These are phyloP conservation scores for Sclerurus mexicanus DNA, from an alignment of 2,113 vertebrate species.

Conservation along the genomic window DNA sequence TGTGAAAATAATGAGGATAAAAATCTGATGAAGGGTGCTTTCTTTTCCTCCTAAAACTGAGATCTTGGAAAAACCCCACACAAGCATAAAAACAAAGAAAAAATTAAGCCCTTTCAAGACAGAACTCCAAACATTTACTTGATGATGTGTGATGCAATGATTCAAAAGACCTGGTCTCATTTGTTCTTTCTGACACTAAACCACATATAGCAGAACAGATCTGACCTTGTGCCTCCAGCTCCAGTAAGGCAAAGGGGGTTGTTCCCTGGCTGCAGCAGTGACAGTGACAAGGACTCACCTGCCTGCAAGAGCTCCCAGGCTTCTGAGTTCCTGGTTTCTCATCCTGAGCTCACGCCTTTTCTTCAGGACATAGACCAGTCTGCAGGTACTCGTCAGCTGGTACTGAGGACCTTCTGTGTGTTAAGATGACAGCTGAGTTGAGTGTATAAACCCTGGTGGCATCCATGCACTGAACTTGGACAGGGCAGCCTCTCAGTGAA, in stretches of 20 bases:
- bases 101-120: neutral
- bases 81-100: neutral
- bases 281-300: neutral
- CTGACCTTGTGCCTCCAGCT: neutral
- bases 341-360: neutral
- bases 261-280: neutral
- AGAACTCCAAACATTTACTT: neutral
- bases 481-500: neutral
- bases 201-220: neutral
- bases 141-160: neutral
- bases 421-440: neutral
- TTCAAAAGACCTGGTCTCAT: neutral
- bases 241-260: neutral
- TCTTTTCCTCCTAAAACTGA: neutral
- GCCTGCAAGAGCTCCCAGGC: neutral
- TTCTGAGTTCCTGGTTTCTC: neutral
- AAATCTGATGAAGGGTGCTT: neutral
- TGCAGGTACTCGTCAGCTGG: neutral
- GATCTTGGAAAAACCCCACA: neutral
- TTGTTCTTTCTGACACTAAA: neutral
- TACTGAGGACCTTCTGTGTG: neutral
- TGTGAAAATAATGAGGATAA: neutral
- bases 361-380: neutral
- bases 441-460: neutral
- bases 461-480: neutral